Evolutionary conservation across 2,113 vertebrate genomes (phyloP).

Genomic region (Macaca mulatta): DNA sequence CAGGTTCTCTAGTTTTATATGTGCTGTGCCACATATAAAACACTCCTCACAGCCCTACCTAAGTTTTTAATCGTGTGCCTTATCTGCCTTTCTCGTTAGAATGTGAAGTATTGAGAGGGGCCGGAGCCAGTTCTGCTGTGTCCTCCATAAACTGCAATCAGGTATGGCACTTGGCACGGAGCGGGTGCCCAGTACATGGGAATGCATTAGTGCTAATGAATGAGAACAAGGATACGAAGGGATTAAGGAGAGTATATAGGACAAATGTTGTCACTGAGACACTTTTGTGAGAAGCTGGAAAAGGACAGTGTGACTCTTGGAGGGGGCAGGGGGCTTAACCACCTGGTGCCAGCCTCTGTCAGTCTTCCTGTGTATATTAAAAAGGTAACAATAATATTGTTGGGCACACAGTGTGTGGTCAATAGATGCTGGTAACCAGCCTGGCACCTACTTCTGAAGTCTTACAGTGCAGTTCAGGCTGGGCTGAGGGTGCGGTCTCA

Average conservation of each 20-base stretch:
- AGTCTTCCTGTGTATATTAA: not conserved
- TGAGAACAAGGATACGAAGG: not conserved
- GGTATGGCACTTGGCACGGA: not conserved
- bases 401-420: not conserved
- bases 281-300: not conserved
- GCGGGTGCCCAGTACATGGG: not conserved
- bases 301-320: not conserved
- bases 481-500: not conserved
- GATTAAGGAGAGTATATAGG: not conserved
- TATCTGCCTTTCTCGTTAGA: not conserved
- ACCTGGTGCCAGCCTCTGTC: not conserved
- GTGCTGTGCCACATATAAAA: not conserved
- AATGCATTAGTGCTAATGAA: not conserved
- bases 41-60: not conserved
- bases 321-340: not conserved
- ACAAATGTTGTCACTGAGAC: not conserved
- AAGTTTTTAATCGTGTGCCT: not conserved
- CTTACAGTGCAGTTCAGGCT: not conserved
- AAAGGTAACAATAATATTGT: not conserved
- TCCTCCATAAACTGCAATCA: not conserved
- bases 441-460: not conserved
- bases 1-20: not conserved
- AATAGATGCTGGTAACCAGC: not conserved
- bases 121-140: not conserved
- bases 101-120: not conserved